Conservation (phyloP, 2,797 vertebrate genomes). For the Myotis vivesi region DNA sequence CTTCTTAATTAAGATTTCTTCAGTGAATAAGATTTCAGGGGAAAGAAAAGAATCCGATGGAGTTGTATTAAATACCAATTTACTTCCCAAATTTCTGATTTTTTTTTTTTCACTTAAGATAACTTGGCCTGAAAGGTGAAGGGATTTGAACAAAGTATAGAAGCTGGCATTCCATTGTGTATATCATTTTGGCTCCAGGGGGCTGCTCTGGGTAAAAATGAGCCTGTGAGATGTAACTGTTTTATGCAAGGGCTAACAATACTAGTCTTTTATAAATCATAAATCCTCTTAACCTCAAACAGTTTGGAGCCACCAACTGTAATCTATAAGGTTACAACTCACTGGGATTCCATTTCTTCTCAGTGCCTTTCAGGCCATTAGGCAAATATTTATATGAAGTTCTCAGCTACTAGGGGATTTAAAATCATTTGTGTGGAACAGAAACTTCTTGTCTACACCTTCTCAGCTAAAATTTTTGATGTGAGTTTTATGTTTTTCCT, state of each 20-base stretch:
- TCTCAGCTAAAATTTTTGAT: conserved; percentile 7
- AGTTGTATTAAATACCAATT: conserved; percentile 60
- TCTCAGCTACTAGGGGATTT: conserved; percentile 61
- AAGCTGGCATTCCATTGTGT: conserved; percentile 67
- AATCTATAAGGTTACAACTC: conserved; percentile 82
- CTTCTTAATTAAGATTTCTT: conserved; percentile 60
- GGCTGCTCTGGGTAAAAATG: conserved; percentile 75
- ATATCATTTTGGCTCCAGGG: conserved; percentile 72
- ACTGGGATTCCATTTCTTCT: conserved; percentile 76
- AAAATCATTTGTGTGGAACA: conserved; percentile 61
- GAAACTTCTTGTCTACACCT: conserved; percentile 50
- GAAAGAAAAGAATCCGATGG: conserved; percentile 21
- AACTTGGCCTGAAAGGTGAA: conserved; percentile 57
- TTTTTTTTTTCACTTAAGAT: conserved; percentile 21
- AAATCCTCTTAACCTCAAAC: conserved; percentile 81
- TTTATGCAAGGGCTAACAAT: conserved; percentile 77
- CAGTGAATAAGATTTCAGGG: conserved; percentile 17
- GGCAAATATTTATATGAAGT: conserved; percentile 81
- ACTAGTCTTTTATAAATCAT: conserved; percentile 79
- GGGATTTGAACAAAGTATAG: conserved; percentile 64
- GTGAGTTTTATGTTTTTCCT: neutral
- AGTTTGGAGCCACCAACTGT: conserved; percentile 79
- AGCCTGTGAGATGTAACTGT: conserved; percentile 69
- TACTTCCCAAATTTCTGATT: conserved; percentile 49
- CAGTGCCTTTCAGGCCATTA: conserved; percentile 73